Evolutionary conservation across 1,140 invertebrate species (phyloP).

Genomic region (Drosophila bifasciata): DNA sequence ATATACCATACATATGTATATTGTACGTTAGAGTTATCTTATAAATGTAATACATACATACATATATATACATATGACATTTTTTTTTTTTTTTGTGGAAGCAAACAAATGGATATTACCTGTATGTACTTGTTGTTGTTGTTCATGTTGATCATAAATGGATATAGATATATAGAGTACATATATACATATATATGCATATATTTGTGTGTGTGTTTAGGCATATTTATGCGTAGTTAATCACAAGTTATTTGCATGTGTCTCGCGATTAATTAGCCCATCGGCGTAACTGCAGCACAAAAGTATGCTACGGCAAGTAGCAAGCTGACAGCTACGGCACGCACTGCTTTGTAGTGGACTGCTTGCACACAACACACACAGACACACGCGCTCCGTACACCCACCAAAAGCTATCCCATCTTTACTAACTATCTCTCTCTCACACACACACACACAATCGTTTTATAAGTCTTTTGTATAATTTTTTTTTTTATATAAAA

Average conservation of each 20-base stretch:
- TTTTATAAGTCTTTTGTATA: constrained; percentile 43
- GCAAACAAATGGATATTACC: constrained; percentile 50
- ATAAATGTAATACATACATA: constrained; percentile 1
- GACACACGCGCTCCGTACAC: constrained; percentile 16
- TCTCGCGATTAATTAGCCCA: constrained; percentile 8
- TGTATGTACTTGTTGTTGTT: constrained; percentile 38
- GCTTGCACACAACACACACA: constrained; percentile 12
- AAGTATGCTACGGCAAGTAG: constrained; percentile 40
- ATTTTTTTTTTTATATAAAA: constrained; percentile 28
- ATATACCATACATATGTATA: too few species aligned
- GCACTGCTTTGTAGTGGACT: constrained; percentile 27
- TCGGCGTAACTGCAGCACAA: constrained; percentile 23
- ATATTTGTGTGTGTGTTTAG: constrained; percentile 8
- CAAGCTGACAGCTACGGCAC: too few species aligned
- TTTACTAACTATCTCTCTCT: too few species aligned
- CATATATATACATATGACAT: background rate
- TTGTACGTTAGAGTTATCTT: constrained; percentile 20
- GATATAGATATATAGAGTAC: too few species aligned
- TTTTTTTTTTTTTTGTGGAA: constrained; percentile 27
- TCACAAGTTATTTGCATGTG: constrained; percentile 29
- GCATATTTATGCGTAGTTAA: constrained; percentile 34
- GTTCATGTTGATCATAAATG: constrained; percentile 34
- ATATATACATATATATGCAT: constrained; percentile 21
- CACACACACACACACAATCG: constrained; percentile 9
- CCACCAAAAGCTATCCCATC: constrained; percentile 25